phyloP scores from a whole-genome alignment of 1,140 invertebrate species.

The Lepidurus packardi region DNA sequence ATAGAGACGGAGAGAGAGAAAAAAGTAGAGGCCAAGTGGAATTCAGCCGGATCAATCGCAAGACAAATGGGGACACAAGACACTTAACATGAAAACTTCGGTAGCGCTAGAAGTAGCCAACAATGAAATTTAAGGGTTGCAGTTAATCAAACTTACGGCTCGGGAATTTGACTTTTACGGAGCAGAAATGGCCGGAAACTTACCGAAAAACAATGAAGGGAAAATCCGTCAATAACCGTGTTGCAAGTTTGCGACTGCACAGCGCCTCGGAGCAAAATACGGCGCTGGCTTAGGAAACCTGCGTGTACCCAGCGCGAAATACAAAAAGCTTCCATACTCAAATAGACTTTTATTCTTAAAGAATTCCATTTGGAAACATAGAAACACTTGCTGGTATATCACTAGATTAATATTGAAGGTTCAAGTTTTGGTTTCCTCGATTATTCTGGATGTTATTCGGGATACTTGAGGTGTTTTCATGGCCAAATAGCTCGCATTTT shows the following conservation, averaged over 20 bases:
- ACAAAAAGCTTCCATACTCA: too few species aligned
- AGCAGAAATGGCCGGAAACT: constrained; percentile 6
- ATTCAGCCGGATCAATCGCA: background rate
- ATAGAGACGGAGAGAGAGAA: background rate
- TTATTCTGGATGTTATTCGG: background rate
- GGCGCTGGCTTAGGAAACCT: background rate
- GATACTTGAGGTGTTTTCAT: background rate
- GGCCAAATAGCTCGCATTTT: constrained; percentile 10
- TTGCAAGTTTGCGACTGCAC: background rate
- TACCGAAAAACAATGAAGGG: constrained; percentile 10
- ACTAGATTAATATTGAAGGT: background rate
- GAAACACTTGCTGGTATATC: too few species aligned
- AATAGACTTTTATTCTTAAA: too few species aligned
- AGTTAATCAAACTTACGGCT: background rate
- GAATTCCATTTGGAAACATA: too few species aligned
- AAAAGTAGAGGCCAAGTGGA: background rate
- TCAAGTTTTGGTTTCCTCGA: background rate
- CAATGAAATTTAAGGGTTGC: background rate
- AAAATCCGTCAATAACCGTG: constrained; percentile 17
- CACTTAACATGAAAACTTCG: background rate
- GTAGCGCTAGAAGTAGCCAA: background rate
- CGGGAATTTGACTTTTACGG: background rate
- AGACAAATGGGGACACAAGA: background rate
- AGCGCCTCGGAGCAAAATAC: constrained; percentile 7
- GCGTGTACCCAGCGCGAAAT: too few species aligned